phyloP scores from a whole-genome alignment of 1,140 invertebrate species.

The Elymnias hypermnestra region DNA sequence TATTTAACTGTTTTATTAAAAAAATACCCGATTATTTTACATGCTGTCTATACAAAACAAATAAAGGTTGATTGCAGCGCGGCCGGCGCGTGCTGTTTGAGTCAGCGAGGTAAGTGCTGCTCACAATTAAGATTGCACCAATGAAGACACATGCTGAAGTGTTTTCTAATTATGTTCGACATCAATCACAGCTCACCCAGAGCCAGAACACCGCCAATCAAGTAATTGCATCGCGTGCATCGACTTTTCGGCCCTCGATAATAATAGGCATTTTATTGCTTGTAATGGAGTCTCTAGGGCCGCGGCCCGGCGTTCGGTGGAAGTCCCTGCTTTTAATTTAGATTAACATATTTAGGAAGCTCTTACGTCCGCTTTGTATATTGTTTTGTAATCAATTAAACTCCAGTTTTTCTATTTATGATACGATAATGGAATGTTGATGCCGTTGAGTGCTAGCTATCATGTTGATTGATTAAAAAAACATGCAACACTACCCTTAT shows the following conservation, averaged over 20 bases:
- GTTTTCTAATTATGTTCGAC: conserved; percentile 73
- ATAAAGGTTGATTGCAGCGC: conserved; percentile 17
- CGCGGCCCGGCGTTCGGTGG: conserved; percentile 53
- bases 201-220: conserved; percentile 70
- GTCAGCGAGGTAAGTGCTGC: conserved; percentile 66
- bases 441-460: conserved; percentile 56
- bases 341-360: conserved; percentile 65
- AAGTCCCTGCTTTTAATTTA: conserved; percentile 62
- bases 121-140: conserved; percentile 67
- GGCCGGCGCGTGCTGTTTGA: conserved; percentile 49
- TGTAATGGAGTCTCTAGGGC: conserved; percentile 74
- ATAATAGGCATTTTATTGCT: conserved; percentile 75
- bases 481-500: conserved; percentile 41
- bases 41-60: conserved; percentile 20
- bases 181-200: conserved; percentile 62
- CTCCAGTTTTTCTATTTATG: conserved; percentile 46
- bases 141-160: conserved; percentile 73
- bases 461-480: conserved; percentile 55
- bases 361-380: conserved; percentile 22
- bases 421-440: conserved; percentile 49
- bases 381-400: conserved; percentile 65
- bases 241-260: conserved; percentile 73
- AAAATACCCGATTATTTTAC: too few relatives aligned
- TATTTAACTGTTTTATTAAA: too few relatives aligned
- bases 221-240: conserved; percentile 75